These are phyloP conservation scores for Trachops cirrhosus DNA, from an alignment of 2,797 vertebrate species.

Conservation along the genomic window DNA sequence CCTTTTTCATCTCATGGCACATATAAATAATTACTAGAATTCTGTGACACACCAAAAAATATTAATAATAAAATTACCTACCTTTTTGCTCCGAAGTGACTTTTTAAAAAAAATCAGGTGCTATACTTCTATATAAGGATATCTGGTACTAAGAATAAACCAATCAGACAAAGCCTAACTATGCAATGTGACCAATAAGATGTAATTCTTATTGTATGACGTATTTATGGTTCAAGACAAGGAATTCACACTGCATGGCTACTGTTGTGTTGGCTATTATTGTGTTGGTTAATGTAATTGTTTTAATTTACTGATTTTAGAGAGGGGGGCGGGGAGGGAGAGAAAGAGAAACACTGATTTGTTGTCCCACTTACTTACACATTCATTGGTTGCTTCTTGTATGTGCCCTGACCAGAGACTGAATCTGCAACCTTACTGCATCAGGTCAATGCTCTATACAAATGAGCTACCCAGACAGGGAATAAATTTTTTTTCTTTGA, in stretches of 20 bases:
- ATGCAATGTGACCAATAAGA: background rate
- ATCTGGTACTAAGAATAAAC: background rate
- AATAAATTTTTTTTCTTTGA: background rate
- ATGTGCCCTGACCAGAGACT: background rate
- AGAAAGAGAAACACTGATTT: background rate
- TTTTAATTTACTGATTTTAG: background rate
- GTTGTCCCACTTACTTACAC: background rate
- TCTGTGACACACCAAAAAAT: background rate
- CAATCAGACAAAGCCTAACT: background rate
- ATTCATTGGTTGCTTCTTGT: background rate
- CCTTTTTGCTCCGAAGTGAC: background rate
- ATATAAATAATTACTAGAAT: background rate
- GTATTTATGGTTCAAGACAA: background rate
- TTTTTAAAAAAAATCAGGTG: background rate
- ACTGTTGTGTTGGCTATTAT: background rate
- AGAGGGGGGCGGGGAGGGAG: too few relatives aligned
- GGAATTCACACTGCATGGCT: background rate
- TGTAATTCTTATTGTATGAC: background rate
- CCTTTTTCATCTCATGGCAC: background rate
- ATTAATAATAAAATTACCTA: background rate
- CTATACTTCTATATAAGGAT: background rate
- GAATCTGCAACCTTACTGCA: background rate
- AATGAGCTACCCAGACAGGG: background rate
- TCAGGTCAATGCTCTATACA: background rate
- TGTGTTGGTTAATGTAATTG: background rate